Base-by-base conservation (phyloP, 2,113 vertebrate genomes). In the Tenrec ecaudatus region DNA sequence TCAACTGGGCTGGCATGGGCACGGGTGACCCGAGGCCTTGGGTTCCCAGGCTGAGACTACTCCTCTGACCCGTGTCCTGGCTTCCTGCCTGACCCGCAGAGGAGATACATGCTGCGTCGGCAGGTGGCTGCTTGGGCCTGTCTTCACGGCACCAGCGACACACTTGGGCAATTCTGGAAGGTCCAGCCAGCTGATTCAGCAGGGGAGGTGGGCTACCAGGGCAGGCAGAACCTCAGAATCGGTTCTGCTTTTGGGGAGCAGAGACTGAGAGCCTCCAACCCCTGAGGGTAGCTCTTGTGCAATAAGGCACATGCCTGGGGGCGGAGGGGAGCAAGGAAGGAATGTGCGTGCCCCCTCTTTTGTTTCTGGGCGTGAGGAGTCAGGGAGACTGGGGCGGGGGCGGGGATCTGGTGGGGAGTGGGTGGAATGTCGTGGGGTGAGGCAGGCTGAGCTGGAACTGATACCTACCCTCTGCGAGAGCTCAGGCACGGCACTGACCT, bases 191-290 rank as follows among this genome's bases (percentile, higher is more conserved):
- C 91, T 89, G 96, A 95, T 62, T 95, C 95, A 94, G 95, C 85
- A 43, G 85, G 47, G 57, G 73, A 6, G 69, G 43, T 62, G 82
- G 89, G 78, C 68, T 78, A 73, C 85, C 20, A 20, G 7, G 16
- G 17, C 31, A 36, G 84, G 58, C 89, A 40, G 86, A 33, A 3
- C 10, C 80, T 77, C 5, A 14, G 78, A 79, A 93, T 96, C 93
- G 0, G 93, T 97, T 97, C 96, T 94, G 95, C 96, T 96, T 97
- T 95, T 79, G 9, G 8, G 73, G 71, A 23, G 31, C 12, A 40
- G 15, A 29, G n/a, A 68, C 84, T 89, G 10, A n/a, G 47, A 31
- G 90, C 38, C 90, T 89, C 31, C 47, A 79, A 82, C 38, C 23
- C 57, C 33, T 75, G 87, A 64, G 47, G 58, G 31, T 6, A 16